Evolutionary conservation across 2,888 invertebrate species (phyloP), one percentile per base, ranked within the genome.

Genomic region (Ischnus inquisitorius): DNA sequence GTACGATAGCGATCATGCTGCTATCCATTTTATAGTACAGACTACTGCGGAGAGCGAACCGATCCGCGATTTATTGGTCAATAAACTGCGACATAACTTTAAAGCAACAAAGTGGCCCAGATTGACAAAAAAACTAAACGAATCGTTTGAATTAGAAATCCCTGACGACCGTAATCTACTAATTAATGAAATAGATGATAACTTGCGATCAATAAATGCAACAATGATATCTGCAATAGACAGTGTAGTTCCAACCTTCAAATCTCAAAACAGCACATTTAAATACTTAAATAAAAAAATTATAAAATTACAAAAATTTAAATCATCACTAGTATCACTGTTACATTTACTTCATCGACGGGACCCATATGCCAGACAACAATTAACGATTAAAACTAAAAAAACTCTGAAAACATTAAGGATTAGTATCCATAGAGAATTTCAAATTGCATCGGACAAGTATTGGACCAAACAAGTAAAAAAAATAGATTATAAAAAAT

Each of bases 401-500:
- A n/a, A n/a, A n/a, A n/a, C n/a, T n/a, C n/a, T 43, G 1, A 43
- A 10, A 46, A 0, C 43, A 25, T 0, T 65, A 46, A 65, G 19
- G 10, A 16, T 3, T 0, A 14, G 10, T 0, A 19, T 43, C 1
- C 65, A 65, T 22, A 3, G 19, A 5, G 65, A 65, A 3, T 65
- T 46, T 14, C 16, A 43, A 65, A 10, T 1, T 28, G 34, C 68
- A 0, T 46, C 60, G 1, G 39, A 62, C 8, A 77, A 54, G 28
- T 67, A 65, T 12, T 82, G 76, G 71, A 48, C 43, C 2, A 54
- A 67, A 12, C 67, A 68, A 14, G 12, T 68, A 0, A 81, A 74
- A 39, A 19, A 71, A 46, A 79, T 84, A 6, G 43, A 84, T 14
- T 46, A 72, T n/a, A 46, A 51, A 25, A 46, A 84, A 0, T 8